phyloP scores from a whole-genome alignment of 37 sponge, comb jelly and placozoan genomes.

The Geodia barretti region DNA sequence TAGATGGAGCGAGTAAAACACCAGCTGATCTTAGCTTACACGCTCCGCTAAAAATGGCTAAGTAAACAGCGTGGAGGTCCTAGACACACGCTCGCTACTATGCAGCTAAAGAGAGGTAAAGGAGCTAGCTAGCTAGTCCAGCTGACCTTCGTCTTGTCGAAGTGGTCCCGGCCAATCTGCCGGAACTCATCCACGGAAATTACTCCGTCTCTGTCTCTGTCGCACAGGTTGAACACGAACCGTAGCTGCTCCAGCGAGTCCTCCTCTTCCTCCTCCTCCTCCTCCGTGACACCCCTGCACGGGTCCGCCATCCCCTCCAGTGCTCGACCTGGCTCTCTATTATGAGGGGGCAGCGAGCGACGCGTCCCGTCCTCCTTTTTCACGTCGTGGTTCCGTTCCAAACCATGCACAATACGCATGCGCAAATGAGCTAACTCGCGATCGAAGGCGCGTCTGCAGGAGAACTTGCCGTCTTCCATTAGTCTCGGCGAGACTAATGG shows the following conservation, averaged over 20 bases:
- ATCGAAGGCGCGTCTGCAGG: too few relatives aligned
- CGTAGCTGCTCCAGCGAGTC: conserved; percentile 34
- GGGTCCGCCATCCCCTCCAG: too few relatives aligned
- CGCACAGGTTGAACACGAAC: conserved; percentile 71
- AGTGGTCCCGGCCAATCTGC: conserved; percentile 43
- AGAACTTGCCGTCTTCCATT: too few relatives aligned
- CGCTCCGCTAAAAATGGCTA: neutral
- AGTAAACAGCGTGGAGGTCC: neutral
- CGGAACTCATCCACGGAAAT: conserved; percentile 56
- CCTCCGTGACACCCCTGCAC: neutral
- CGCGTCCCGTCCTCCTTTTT: too few relatives aligned
- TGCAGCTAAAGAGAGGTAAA: neutral
- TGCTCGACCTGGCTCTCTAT: too few relatives aligned
- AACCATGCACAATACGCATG: too few relatives aligned
- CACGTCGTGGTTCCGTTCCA: too few relatives aligned
- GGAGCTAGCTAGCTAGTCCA: neutral
- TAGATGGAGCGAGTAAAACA: too few relatives aligned
- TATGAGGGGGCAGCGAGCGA: too few relatives aligned
- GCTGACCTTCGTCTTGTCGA: conserved; percentile 43
- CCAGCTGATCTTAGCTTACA: neutral
- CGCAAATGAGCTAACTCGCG: too few relatives aligned
- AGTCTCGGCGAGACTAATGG: too few relatives aligned
- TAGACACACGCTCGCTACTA: neutral
- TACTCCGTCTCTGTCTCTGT: conserved; percentile 65
- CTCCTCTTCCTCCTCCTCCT: neutral